Percentiles rank a stretch among this genome's conserved stretches.
These are phyloP conservation scores for Myopa testacea DNA, from an alignment of 2,888 invertebrate species.

Conservation along the genomic window DNA sequence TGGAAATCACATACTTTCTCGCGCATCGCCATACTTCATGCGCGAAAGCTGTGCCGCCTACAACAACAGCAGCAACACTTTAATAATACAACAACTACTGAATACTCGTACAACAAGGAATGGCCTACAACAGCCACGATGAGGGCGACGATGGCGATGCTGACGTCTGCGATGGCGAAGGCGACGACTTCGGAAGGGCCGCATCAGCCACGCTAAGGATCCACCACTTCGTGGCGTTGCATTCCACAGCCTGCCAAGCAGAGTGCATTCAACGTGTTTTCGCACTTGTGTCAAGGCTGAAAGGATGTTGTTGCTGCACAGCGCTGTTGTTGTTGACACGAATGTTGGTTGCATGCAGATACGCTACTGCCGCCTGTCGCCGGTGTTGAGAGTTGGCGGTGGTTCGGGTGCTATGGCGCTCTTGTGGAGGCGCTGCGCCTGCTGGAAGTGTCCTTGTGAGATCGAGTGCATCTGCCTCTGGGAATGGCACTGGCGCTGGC, in stretches of 20 bases:
- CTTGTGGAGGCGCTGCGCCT: slow-evolving; percentile 5
- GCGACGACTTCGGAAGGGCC: neutral
- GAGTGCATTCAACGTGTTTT: slow-evolving; percentile 13
- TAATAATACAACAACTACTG: slow-evolving; percentile 2
- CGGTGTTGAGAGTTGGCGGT: slow-evolving; percentile 5
- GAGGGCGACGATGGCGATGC: slow-evolving; percentile 9
- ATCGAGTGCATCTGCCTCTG: slow-evolving; percentile 45
- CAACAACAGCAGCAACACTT: neutral
- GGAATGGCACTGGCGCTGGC: slow-evolving; percentile 3
- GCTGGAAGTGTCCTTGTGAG: slow-evolving; percentile 39
- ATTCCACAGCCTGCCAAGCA: slow-evolving; percentile 7
- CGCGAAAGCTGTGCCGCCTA: neutral
- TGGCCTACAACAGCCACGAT: slow-evolving; percentile 17
- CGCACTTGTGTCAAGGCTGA: slow-evolving; percentile 45
- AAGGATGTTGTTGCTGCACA: slow-evolving; percentile 35
- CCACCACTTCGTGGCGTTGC: slow-evolving; percentile 7
- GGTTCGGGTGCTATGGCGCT: neutral
- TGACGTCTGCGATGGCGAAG: slow-evolving; percentile 11
- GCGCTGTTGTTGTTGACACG: slow-evolving; percentile 7
- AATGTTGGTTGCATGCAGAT: slow-evolving; percentile 16
- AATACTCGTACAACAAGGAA: neutral
- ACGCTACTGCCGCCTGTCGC: slow-evolving; percentile 6
- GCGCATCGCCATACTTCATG: neutral
- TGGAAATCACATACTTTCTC: slow-evolving; percentile 14
- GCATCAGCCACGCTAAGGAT: slow-evolving; percentile 33